Percentiles rank a stretch among this genome's conserved stretches.
Conservation (phyloP, 2,888 invertebrate species). For the Cataglyphis altisquamis region DNA sequence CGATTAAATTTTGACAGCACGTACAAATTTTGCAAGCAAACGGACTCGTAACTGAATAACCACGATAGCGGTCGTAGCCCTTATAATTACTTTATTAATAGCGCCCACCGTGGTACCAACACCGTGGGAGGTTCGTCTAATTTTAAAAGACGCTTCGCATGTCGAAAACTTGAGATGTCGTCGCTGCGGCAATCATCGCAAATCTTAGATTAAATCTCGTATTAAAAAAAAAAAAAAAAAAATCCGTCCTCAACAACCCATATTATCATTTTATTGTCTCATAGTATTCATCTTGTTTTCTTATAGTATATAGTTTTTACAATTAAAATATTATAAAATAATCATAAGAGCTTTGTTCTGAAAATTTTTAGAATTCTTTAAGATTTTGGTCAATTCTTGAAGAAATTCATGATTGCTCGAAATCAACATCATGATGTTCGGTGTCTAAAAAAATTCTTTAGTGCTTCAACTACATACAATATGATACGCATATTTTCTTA, state of each 20-base stretch:
- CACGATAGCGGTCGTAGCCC: constrained; percentile 69
- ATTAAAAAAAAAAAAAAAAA: neutral
- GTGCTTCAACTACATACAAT: neutral
- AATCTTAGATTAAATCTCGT: neutral
- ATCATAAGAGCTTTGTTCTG: neutral
- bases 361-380: neutral
- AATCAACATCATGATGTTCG: neutral
- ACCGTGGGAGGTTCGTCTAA: constrained; percentile 73
- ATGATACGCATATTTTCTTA: neutral
- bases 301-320: neutral
- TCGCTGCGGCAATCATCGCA: neutral
- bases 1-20: neutral
- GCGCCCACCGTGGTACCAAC: constrained; percentile 54
- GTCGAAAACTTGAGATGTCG: constrained; percentile 44
- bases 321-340: neutral
- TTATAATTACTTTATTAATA: constrained; percentile 77
- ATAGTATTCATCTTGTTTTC: neutral
- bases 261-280: neutral
- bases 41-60: constrained; percentile 48
- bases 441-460: neutral
- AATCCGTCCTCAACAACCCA: neutral
- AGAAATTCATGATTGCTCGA: neutral
- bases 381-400: neutral
- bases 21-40: constrained; percentile 38
- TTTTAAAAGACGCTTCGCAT: constrained; percentile 66